These are phyloP conservation scores for Axis porcinus DNA, from an alignment of 2,113 vertebrate genomes.

Conservation along the genomic window DNA sequence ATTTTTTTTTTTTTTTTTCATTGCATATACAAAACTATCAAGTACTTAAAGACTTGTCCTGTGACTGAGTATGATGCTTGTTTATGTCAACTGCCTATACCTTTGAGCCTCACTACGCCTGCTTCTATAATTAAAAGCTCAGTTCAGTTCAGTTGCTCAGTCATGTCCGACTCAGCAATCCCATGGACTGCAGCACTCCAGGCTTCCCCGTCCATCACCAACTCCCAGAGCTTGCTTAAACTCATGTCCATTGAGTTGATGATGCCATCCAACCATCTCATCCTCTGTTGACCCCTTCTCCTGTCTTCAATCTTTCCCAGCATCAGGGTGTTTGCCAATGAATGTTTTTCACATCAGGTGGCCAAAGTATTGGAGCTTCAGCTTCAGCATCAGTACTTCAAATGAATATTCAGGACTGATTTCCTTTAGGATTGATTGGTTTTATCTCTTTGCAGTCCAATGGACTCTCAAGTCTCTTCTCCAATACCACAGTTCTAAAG, in stretches of 20 bases:
- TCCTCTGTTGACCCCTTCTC: neutral
- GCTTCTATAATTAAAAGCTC: neutral
- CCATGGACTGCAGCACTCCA: neutral
- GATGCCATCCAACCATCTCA: neutral
- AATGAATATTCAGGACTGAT: neutral
- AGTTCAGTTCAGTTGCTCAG: neutral
- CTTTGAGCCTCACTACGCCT: neutral
- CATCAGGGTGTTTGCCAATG: neutral
- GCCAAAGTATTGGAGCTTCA: neutral
- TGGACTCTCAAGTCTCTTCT: neutral
- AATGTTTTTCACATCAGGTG: neutral
- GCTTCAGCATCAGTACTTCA: neutral
- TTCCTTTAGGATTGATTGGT: neutral
- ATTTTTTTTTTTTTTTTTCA: neutral
- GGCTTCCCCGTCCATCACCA: neutral
- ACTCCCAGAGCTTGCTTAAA: neutral
- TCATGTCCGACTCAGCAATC: accelerated
- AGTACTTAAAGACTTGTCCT: neutral
- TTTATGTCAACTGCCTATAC: neutral
- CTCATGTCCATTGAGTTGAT: neutral
- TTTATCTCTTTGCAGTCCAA: neutral
- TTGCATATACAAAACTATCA: neutral
- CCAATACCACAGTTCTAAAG: neutral
- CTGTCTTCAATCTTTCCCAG: neutral
- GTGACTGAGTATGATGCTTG: neutral